These are phyloP conservation scores for Aradus depressus DNA, from an alignment of 2,888 invertebrate species.

Conservation along the genomic window DNA sequence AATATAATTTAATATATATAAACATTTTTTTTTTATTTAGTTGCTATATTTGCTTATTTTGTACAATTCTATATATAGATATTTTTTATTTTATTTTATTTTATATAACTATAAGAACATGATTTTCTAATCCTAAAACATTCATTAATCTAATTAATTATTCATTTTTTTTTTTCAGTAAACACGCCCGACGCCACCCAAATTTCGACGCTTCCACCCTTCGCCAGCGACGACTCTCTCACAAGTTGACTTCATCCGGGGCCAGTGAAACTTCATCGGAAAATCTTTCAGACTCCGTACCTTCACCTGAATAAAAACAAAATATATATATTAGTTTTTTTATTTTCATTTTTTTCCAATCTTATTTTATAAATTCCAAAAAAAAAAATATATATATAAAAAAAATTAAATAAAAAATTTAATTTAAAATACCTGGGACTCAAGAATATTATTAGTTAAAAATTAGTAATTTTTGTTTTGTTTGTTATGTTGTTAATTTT, in stretches of 20 bases:
- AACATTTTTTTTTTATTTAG: conserved; percentile 7
- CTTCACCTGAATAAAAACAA: conserved; percentile 37
- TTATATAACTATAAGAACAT: too few species aligned
- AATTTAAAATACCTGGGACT: too few species aligned
- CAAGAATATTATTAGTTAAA: too few species aligned
- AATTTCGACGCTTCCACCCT: conserved; percentile 48
- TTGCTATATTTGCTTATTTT: too few species aligned
- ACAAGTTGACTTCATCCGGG: conserved; percentile 42
- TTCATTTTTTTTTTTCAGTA: conserved; percentile 39
- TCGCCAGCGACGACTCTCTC: conserved; percentile 42
- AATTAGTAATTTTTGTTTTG: neutral
- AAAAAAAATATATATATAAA: neutral
- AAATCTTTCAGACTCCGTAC: conserved; percentile 41
- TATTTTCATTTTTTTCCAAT: neutral
- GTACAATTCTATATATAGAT: too few species aligned
- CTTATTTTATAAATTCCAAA: neutral
- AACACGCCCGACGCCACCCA: conserved; percentile 51
- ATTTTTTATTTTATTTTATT: too few species aligned
- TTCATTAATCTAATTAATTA: too few species aligned
- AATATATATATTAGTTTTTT: neutral
- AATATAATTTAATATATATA: too few species aligned
- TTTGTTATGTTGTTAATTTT: neutral
- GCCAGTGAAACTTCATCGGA: conserved; percentile 39
- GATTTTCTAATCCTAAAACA: too few species aligned
- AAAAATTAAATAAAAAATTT: too few species aligned